Conservation (phyloP, 2,113 vertebrate genomes). For the Albula glossodonta region DNA sequence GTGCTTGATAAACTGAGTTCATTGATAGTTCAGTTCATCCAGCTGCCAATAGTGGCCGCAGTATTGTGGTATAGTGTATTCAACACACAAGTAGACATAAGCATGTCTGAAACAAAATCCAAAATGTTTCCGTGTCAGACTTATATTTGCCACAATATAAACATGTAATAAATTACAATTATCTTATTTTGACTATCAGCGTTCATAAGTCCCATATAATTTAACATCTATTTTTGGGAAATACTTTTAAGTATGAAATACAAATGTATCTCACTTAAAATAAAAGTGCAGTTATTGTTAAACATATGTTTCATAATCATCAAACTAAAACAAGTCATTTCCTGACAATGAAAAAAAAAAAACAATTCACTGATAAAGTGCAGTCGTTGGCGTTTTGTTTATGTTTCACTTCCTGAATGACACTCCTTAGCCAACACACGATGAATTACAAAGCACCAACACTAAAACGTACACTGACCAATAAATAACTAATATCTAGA, state of each 20-base stretch:
- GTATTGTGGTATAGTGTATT: no score
- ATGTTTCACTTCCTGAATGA: not conserved
- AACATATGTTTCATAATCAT: conserved; percentile 28
- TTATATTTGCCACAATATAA: no score
- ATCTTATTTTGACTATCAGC: no score
- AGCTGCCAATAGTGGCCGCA: no score
- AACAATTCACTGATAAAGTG: not conserved
- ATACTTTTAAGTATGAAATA: not conserved
- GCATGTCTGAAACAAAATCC: no score
- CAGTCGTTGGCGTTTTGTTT: not conserved
- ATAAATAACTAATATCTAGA: not conserved
- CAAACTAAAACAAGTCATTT: conserved; percentile 27
- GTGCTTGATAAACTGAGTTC: no score
- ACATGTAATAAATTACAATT: no score
- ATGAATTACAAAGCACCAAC: not conserved
- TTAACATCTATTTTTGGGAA: not conserved
- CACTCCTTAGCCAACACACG: not conserved
- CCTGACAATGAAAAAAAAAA: not conserved
- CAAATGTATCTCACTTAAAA: not conserved
- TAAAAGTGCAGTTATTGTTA: not conserved
- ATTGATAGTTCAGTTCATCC: no score
- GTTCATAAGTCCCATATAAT: no score
- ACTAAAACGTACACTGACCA: conserved; percentile 11
- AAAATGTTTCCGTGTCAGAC: no score
- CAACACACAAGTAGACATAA: no score